These are phyloP conservation scores for Orthonevra nobilis DNA, from an alignment of 2,888 invertebrate genomes.

Conservation along the genomic window DNA sequence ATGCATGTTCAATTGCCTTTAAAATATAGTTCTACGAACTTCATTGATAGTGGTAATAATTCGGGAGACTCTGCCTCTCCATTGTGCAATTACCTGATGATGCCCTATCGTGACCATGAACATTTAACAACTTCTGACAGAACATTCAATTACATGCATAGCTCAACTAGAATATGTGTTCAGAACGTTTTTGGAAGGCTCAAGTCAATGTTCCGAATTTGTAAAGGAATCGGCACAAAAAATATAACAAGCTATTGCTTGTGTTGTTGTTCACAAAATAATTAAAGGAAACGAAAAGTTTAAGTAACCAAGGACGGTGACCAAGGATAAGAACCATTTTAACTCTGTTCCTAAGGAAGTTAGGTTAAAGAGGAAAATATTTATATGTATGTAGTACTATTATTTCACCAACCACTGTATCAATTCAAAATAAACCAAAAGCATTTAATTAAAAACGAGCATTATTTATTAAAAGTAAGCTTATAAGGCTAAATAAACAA, in stretches of 20 bases:
- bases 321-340: neutral
- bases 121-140: slow-evolving; percentile 3
- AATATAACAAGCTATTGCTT: slow-evolving; percentile 8
- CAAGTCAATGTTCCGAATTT: slow-evolving; percentile 7
- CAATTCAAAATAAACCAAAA: no score
- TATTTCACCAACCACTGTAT: no score
- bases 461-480: no score
- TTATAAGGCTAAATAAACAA: no score
- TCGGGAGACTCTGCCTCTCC: neutral
- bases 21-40: neutral
- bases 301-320: neutral
- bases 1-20: neutral
- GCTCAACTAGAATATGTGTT: slow-evolving; percentile 12
- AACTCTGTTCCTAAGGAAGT: neutral
- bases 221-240: slow-evolving; percentile 5
- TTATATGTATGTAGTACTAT: neutral
- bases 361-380: neutral
- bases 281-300: neutral
- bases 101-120: slow-evolving; percentile 6
- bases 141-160: slow-evolving; percentile 11
- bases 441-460: no score
- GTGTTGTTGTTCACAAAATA: slow-evolving; percentile 5
- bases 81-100: neutral
- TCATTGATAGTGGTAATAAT: slow-evolving; percentile 1
- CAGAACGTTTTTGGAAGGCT: neutral